Evolutionary conservation across 2,888 invertebrate species (phyloP), one percentile per base, ranked within the genome.

Genomic region (Tetropium fuscum): DNA sequence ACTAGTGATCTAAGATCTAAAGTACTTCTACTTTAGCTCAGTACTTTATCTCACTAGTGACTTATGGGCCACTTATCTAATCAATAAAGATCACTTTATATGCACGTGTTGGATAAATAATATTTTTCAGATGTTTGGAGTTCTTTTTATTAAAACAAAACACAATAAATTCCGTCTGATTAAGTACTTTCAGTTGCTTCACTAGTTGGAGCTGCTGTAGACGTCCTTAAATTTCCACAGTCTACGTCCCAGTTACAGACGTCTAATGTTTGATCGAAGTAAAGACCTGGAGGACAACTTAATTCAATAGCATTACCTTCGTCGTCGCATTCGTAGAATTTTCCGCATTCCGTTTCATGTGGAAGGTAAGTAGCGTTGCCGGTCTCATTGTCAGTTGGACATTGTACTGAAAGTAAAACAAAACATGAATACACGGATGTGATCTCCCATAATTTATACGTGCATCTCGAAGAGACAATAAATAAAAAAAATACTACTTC

Each of bases 311-410:
- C 11, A 13, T 36, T 0, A 11, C 49, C 49, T 5, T 10, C 7
- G 4, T 6, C 6, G 4, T 6, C 6, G 36, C 49, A 49, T 36
- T 49, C 49, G 38, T 49, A 49, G 49, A 38, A 49, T 7, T 49
- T 49, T 8, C 49, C 49, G 11, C 49, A 49, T 22, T 49, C 38
- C 1, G 38, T 38, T 13, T 51, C 49, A 13, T 51, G 49, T 4
- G 49, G 49, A 11, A 10, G 38, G 25, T 51, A 51, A 5, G 10
- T 15, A 7, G 49, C n/a, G 2, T 22, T 6, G 6, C 18, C 5
- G 2, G 36, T 15, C 6, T n/a, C 25, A 7, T 34, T 36, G 13
- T 15, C 10, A 1, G n/a, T 16, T 1, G 49, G 49, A 38, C 49
- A 51, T 0, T n/a, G 7, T 7, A 38, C 49, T 51, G 30, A 6